A percentile compares a stretch with the other conserved stretches of the same genome.
Conservation (phyloP, 1,140 invertebrate species). For the Meloidogyne hapla region DNA sequence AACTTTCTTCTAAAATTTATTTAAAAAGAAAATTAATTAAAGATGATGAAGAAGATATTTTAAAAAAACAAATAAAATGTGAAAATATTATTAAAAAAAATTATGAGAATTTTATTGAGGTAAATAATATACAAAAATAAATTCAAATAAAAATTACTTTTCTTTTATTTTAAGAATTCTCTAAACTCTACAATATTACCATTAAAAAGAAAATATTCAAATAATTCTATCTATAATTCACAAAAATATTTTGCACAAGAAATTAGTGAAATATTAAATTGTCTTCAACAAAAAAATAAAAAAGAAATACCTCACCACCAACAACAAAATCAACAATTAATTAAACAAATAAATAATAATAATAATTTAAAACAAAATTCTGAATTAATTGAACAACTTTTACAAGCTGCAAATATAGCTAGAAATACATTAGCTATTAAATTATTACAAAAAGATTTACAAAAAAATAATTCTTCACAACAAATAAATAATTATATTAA, state of each 20-base stretch:
- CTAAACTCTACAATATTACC: too few species aligned
- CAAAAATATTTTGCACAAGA: not conserved
- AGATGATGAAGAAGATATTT: not conserved
- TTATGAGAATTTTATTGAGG: not conserved
- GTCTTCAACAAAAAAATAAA: not conserved
- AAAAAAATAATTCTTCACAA: not conserved
- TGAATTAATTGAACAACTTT: slow-evolving; percentile 3
- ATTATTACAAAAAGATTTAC: not conserved
- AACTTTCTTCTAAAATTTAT: slow-evolving; percentile 7
- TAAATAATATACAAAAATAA: not conserved
- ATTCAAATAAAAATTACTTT: too few species aligned
- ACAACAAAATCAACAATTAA: too few species aligned
- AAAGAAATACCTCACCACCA: not conserved
- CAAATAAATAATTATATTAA: not conserved
- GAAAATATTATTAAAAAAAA: not conserved
- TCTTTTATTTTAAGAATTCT: too few species aligned
- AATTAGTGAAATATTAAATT: not conserved
- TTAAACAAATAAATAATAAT: not conserved
- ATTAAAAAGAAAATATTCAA: too few species aligned
- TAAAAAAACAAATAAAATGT: not conserved
- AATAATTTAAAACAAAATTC: not conserved
- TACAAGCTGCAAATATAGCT: not conserved
- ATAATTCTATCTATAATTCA: too few species aligned
- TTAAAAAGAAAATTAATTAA: not conserved
- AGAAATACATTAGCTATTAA: not conserved